These are phyloP conservation scores for Daktulosphaira vitifoliae DNA, from an alignment of 1,140 invertebrate genomes.

Conservation along the genomic window DNA sequence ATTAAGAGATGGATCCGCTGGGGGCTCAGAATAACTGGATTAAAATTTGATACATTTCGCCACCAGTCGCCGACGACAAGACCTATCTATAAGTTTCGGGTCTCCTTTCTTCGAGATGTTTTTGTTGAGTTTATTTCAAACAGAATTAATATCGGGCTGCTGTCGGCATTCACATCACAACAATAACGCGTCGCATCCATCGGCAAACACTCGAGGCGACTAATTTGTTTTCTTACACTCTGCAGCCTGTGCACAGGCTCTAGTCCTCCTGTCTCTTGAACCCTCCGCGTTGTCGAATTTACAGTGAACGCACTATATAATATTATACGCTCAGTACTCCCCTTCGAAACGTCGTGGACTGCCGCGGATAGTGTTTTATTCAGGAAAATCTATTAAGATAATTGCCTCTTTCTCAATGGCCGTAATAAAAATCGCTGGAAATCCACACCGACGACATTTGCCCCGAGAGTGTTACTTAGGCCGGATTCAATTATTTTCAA, in stretches of 20 bases:
- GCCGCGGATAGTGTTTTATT: too few species aligned
- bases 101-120: conserved; percentile 28
- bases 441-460: too few species aligned
- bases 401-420: too few species aligned
- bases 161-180: neutral
- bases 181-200: neutral
- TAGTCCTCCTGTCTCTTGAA: neutral
- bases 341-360: too few species aligned
- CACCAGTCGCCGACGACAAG: neutral
- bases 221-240: conserved; percentile 25
- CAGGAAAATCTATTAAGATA: too few species aligned
- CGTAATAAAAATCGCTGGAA: too few species aligned
- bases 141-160: neutral
- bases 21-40: conserved; percentile 27
- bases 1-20: neutral
- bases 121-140: conserved; percentile 13
- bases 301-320: too few species aligned
- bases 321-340: too few species aligned
- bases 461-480: too few species aligned
- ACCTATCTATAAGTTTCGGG: neutral
- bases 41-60: conserved; percentile 23
- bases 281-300: too few species aligned
- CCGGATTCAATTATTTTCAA: too few species aligned
- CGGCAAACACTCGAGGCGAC: conserved; percentile 23
- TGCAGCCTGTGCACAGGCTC: neutral